Evolutionary conservation across 2,888 invertebrate genomes (phyloP), one percentile per base, ranked within the genome.

Genomic region (Siphlonurus alternatus): DNA sequence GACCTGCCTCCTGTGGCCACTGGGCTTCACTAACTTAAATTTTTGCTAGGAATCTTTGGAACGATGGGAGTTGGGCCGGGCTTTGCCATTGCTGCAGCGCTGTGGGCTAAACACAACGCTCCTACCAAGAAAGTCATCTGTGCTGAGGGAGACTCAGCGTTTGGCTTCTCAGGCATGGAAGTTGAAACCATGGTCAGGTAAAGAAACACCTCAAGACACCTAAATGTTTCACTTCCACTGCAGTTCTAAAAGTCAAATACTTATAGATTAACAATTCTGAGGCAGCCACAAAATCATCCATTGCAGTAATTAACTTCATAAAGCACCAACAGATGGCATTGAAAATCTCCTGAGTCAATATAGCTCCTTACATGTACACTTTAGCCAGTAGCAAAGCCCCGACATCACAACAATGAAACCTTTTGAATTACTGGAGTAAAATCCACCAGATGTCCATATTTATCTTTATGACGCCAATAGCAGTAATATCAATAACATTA

Each of bases 91-190:
- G 97, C 97, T 1, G 91, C 97, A 3, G 94, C 94, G 0, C 78
- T 96, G 68, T 93, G 88, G 78, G 93, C 92, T 72, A 85, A 88
- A 66, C 88, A 93, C 73, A 77, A 87, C 74, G 83, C 84, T 7
- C 91, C 93, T 0, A 78, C 79, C 1, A 93, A 93, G 73, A 81
- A 86, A 67, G 94, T 98, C 0, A 79, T 97, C 64, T 96, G 96
- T 73, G 88, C 97, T 0, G 94, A 96, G 77, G 97, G 97, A 0
- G 98, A 98, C 74, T 94, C 94, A 56, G 98, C 97, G 1, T 96
- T 98, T 76, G 98, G 98, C 1, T 98, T 98, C 78, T 94, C 95
- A 24, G 97, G 93, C 72, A 95, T 97, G 95, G 98, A 98, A 79
- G 81, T 97, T 24, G 98, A 98, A 78, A 98, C 97, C 0, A 91